Conservation (phyloP, 2,113 vertebrate species). For the Menura novaehollandiae region DNA sequence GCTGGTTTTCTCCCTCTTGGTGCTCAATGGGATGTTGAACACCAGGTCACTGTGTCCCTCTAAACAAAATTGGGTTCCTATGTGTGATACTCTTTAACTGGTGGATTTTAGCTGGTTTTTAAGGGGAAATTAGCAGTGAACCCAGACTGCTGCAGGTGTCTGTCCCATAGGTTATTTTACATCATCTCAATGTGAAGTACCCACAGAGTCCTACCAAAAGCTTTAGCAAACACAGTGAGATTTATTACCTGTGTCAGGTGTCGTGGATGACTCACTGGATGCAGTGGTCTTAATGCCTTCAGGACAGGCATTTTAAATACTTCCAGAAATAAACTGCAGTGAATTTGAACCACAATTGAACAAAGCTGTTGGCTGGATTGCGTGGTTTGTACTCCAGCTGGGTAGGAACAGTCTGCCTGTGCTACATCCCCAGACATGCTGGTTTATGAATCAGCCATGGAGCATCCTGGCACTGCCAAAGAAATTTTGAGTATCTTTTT, state of each 20-base stretch:
- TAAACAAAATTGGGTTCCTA: not conserved
- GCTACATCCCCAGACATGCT: not conserved
- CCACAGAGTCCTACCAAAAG: not conserved
- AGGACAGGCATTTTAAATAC: not conserved
- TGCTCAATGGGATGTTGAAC: not conserved
- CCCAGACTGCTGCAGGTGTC: not conserved
- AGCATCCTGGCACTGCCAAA: not conserved
- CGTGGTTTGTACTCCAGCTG: not conserved
- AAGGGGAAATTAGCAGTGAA: not conserved
- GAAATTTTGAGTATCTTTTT: not conserved
- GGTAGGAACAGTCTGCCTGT: not conserved
- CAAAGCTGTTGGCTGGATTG: not conserved
- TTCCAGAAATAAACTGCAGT: not conserved
- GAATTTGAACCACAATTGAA: not conserved
- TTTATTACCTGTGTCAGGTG: not conserved
- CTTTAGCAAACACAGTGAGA: not conserved
- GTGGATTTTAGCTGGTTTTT: not conserved
- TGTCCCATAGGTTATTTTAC: not conserved
- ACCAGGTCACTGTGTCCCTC: not conserved
- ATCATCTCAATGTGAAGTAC: not conserved
- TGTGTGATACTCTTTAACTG: not conserved
- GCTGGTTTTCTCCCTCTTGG: not conserved
- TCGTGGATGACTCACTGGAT: not conserved
- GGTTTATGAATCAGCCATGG: not conserved
- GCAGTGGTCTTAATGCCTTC: not conserved